Evolutionary conservation across 2,113 vertebrate genomes (phyloP).

Genomic region (Hylia prasina): DNA sequence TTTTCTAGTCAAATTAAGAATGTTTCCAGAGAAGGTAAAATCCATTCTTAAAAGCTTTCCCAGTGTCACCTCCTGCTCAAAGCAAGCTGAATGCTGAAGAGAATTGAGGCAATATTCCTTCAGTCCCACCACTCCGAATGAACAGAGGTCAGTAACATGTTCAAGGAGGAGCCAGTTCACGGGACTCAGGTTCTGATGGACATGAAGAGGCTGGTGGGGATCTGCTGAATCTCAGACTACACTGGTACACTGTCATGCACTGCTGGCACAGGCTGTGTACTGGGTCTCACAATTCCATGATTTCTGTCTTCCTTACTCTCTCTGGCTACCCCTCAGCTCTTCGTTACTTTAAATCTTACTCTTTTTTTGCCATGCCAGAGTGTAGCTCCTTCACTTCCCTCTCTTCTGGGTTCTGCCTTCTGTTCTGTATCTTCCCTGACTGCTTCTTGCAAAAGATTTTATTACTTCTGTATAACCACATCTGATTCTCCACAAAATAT

Average conservation of each 20-base stretch:
- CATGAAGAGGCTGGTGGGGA: neutral
- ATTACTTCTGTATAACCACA: neutral
- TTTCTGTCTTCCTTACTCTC: neutral
- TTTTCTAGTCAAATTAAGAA: neutral
- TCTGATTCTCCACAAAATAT: neutral
- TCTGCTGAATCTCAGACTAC: neutral
- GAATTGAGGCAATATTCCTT: neutral
- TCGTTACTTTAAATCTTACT: neutral
- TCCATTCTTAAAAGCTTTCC: neutral
- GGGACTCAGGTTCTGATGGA: neutral
- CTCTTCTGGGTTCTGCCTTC: neutral
- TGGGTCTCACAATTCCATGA: neutral
- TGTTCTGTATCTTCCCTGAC: neutral
- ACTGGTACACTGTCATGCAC: neutral
- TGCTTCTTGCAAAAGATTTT: neutral
- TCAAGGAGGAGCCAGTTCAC: neutral
- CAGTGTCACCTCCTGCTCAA: neutral
- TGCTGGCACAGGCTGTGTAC: neutral
- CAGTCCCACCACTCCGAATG: neutral
- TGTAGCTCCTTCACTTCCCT: neutral
- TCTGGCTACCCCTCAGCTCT: neutral
- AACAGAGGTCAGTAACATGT: neutral
- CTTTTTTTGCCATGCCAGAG: neutral
- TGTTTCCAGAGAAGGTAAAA: neutral
- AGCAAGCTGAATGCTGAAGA: neutral